Conservation (phyloP, 1,140 invertebrate genomes). For the Bombus haemorrhoidalis region DNA sequence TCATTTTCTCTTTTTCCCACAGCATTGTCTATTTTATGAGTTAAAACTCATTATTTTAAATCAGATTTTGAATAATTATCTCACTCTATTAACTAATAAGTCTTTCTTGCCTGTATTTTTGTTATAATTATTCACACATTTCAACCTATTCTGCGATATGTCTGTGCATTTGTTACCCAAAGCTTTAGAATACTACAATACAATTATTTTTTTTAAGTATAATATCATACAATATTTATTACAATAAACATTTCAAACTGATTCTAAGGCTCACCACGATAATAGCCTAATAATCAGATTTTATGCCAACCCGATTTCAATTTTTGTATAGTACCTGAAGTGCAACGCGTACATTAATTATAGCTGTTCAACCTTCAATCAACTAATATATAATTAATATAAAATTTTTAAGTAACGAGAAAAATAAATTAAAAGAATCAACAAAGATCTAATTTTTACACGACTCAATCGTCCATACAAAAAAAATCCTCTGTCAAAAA, state of each 20-base stretch:
- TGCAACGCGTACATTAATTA: slow-evolving; percentile 67
- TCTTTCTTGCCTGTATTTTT: slow-evolving; percentile 57
- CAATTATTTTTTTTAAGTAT: slow-evolving; percentile 67
- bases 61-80: slow-evolving; percentile 62
- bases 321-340: slow-evolving; percentile 58
- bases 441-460: slow-evolving; percentile 50
- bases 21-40: slow-evolving; percentile 55
- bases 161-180: slow-evolving; percentile 63
- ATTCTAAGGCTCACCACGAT: slow-evolving; percentile 63
- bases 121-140: slow-evolving; percentile 67
- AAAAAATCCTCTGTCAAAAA: slow-evolving; percentile 64
- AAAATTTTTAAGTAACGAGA: slow-evolving; percentile 60
- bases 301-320: slow-evolving; percentile 52
- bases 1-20: slow-evolving; percentile 54
- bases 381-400: slow-evolving; percentile 52
- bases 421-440: slow-evolving; percentile 59
- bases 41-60: slow-evolving; percentile 43
- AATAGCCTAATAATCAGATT: slow-evolving; percentile 60
- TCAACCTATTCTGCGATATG: slow-evolving; percentile 64
- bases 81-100: slow-evolving; percentile 52
- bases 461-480: slow-evolving; percentile 54
- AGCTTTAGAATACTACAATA: slow-evolving; percentile 68
- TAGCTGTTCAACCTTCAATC: slow-evolving; percentile 50
- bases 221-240: slow-evolving; percentile 71
- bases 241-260: slow-evolving; percentile 70